phyloP scores from a whole-genome alignment of 1,140 invertebrate genomes.

The Brachionus angularis region DNA sequence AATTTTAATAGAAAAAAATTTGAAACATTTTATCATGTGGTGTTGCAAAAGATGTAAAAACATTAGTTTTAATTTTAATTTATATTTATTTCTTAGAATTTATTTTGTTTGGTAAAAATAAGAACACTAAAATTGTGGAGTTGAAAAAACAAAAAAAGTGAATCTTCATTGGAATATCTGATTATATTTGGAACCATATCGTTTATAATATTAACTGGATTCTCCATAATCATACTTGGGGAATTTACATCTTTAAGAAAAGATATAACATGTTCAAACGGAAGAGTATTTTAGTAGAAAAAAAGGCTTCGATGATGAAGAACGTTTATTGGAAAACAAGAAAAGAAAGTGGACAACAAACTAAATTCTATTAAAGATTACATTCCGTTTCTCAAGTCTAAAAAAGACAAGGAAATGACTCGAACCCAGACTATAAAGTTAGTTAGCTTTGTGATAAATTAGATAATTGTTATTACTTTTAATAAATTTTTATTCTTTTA shows the following conservation, averaged over 20 bases:
- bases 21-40: conserved; percentile 27
- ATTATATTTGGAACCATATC: conserved; percentile 20
- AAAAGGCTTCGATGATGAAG: conserved; percentile 7
- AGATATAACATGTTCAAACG: not conserved
- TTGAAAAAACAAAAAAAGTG: not conserved
- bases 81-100: no score
- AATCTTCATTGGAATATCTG: not conserved
- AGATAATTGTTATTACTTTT: no score
- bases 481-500: not conserved
- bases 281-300: not conserved
- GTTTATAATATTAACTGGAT: not conserved
- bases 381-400: not conserved
- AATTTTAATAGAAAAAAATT: conserved; percentile 7
- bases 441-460: no score
- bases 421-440: not conserved
- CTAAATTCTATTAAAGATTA: not conserved
- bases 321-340: not conserved
- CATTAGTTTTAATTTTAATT: no score
- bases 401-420: not conserved
- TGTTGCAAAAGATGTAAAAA: no score
- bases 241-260: not conserved
- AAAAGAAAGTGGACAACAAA: not conserved
- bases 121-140: not conserved
- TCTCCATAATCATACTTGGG: not conserved
- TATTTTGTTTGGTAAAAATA: not conserved